Evolutionary conservation across 2,888 invertebrate genomes (phyloP).

Genomic region (Tetranychus piercei): DNA sequence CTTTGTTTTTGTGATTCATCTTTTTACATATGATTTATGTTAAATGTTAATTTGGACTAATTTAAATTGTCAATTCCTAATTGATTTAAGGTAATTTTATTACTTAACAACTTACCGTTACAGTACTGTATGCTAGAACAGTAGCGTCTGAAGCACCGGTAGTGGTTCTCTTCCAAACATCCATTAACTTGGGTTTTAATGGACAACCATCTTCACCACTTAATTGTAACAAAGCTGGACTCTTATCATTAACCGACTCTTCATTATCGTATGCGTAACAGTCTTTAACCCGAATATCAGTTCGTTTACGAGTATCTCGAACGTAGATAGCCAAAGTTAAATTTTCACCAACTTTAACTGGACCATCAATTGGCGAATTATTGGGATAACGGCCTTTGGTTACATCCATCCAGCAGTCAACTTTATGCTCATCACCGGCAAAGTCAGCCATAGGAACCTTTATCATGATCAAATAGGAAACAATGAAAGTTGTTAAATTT

Average conservation of each 20-base stretch:
- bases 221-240: slow-evolving; percentile 26
- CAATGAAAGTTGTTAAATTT: no score
- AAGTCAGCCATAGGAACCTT: slow-evolving; percentile 21
- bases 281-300: slow-evolving; percentile 49
- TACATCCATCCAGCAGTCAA: slow-evolving; percentile 29
- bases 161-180: slow-evolving; percentile 25
- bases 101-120: slow-evolving; percentile 17
- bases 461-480: background rate
- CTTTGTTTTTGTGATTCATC: no score
- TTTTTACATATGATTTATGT: no score
- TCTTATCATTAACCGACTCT: slow-evolving; percentile 38
- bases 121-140: slow-evolving; percentile 46
- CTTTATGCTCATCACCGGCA: slow-evolving; percentile 25
- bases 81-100: background rate
- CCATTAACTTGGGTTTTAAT: slow-evolving; percentile 29
- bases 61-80: no score
- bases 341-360: slow-evolving; percentile 50
- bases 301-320: slow-evolving; percentile 41
- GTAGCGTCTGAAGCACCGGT: slow-evolving; percentile 43
- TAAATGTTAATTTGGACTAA: no score
- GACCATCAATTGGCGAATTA: slow-evolving; percentile 42
- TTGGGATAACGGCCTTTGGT: slow-evolving; percentile 27
- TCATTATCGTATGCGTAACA: slow-evolving; percentile 43
- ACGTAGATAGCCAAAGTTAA: slow-evolving; percentile 50
- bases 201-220: slow-evolving; percentile 29